Base-by-base conservation (phyloP, 2,888 invertebrate genomes). In the Sepioteuthis lessoniana region DNA sequence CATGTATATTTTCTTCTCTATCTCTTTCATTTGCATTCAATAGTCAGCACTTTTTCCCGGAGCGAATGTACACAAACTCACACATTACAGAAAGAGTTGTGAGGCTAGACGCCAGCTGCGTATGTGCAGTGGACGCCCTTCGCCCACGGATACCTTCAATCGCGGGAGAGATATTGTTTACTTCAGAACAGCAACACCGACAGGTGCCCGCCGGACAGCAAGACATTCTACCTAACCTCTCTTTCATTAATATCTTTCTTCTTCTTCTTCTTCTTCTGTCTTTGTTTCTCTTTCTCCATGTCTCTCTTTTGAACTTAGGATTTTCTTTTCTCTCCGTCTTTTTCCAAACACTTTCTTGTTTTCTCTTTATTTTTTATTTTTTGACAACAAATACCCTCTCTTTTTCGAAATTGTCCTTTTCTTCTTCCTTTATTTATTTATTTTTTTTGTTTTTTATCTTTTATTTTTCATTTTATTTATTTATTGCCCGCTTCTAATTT, bases 11-110 rank as follows among this genome's bases (percentile, higher is more conserved):
- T 76, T 13, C 7, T 21, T 0, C 21, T 76, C 76, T 76, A 1
- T 31, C n/a, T 76, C 76, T 76, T 76, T n/a, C 76, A 76, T 76
- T 76, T 76, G 76, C 76, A 76, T 76, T 76, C n/a, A 76, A 76
- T 76, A 76, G 76, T 76, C 76, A 16, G 76, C 3, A 76, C 16
- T 35, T 2, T n/a, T 76, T 76, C 76, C 76, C 19, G 76, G n/a
- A 76, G 76, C n/a, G 76, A 76, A 76, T n/a, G 76, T 76, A 76
- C 76, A 76, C 76, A 76, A 76, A 76, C n/a, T 76, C 76, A n/a
- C n/a, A 76, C 76, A 76, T n/a, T 76, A 76, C n/a, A 76, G n/a
- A 76, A 76, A 13, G 76, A 16, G 76, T 76, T n/a, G 76, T n/a
- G 76, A 76, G 76, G 76, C 76, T 76, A 76, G 76, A 76, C 76